Percentiles rank a stretch among this genome's conserved stretches.
These are phyloP conservation scores for Natrix natrix DNA, from an alignment of 2,797 vertebrate genomes.

Conservation along the genomic window DNA sequence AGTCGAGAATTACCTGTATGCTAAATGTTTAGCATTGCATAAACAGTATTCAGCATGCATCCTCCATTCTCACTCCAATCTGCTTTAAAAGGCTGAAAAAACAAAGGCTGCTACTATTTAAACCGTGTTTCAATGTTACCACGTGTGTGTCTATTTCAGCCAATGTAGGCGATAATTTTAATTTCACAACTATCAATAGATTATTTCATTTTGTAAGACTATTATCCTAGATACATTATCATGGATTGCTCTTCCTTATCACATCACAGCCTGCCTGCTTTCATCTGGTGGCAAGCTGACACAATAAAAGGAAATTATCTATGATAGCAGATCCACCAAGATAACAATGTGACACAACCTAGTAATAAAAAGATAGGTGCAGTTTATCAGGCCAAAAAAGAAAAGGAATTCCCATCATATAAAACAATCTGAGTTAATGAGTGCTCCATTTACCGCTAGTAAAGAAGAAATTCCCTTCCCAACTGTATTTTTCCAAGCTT, in stretches of 20 bases:
- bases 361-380: conserved; percentile 17
- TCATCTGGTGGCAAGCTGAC: background rate
- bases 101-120: background rate
- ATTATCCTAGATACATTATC: conserved; percentile 3
- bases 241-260: conserved; percentile 7
- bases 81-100: background rate
- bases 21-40: background rate
- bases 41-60: background rate
- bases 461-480: background rate
- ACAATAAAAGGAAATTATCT: conserved; percentile 21
- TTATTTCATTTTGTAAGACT: conserved; percentile 17
- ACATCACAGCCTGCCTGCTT: background rate
- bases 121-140: background rate
- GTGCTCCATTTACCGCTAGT: background rate
- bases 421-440: conserved; percentile 9
- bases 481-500: background rate
- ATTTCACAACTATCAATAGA: conserved; percentile 6
- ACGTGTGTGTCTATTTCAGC: background rate
- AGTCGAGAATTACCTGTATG: background rate
- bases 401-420: background rate
- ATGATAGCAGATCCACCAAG: conserved; percentile 19
- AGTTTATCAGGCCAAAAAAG: conserved; percentile 5
- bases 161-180: background rate
- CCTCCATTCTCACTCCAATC: background rate
- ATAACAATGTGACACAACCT: conserved; percentile 35